phyloP scores from a whole-genome alignment of 2,888 invertebrate genomes.

The Andrena bicolor region DNA sequence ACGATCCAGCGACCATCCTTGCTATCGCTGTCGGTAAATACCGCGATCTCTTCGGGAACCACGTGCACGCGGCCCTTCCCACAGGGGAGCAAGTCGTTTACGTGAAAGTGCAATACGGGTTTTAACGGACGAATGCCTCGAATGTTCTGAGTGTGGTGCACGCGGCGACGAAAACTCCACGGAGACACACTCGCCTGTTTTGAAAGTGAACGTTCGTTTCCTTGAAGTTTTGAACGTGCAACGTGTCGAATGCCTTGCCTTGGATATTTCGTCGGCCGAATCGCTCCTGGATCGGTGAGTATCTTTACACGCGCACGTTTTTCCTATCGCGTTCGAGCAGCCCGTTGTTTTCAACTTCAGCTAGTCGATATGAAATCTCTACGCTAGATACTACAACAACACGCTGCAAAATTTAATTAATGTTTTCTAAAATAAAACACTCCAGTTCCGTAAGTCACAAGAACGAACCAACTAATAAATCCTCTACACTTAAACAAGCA shows the following conservation, averaged over 20 bases:
- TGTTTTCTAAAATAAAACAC: too few relatives aligned
- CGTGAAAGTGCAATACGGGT: slow-evolving; percentile 51
- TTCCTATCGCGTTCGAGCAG: too few relatives aligned
- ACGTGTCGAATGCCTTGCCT: slow-evolving; percentile 52
- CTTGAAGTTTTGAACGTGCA: slow-evolving; percentile 55
- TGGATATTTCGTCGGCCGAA: slow-evolving; percentile 58
- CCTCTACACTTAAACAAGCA: too few relatives aligned
- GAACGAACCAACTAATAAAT: not conserved
- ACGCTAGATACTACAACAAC: too few relatives aligned
- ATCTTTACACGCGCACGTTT: slow-evolving; percentile 11
- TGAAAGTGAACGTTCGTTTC: slow-evolving; percentile 68
- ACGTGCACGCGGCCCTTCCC: slow-evolving; percentile 15
- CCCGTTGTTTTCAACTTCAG: too few relatives aligned
- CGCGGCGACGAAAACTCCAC: slow-evolving; percentile 28
- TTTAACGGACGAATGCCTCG: slow-evolving; percentile 24
- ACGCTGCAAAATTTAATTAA: too few relatives aligned
- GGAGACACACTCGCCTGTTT: slow-evolving; percentile 50
- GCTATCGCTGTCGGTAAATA: not conserved
- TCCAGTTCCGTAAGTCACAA: too few relatives aligned
- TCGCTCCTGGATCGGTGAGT: slow-evolving; percentile 64
- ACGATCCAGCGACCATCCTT: not conserved
- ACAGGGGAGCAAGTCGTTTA: not conserved
- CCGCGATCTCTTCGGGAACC: slow-evolving; percentile 1
- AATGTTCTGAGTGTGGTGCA: slow-evolving; percentile 43
- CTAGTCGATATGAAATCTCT: too few relatives aligned